Evolutionary conservation across 2,113 vertebrate species (phyloP).

Genomic region (Nematolebias whitei): DNA sequence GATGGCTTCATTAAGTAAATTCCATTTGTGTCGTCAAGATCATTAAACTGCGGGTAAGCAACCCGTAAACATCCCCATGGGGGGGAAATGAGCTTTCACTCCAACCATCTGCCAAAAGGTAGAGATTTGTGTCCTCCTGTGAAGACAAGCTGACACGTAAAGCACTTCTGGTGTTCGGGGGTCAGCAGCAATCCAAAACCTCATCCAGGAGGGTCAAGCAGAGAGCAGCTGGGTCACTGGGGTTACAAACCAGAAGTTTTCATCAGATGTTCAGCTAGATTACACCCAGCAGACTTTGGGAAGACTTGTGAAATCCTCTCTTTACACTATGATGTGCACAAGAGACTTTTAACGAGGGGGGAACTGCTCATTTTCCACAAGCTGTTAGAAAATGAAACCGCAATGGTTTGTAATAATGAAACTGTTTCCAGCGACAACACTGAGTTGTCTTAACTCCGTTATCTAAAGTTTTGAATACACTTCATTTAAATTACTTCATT

Average conservation of each 20-base stretch:
- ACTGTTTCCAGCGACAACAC: neutral
- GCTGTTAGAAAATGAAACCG: neutral
- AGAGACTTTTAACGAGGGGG: neutral
- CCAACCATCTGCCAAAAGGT: constrained; percentile 11
- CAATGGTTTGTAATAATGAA: neutral
- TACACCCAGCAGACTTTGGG: constrained; percentile 13
- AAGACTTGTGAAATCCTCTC: constrained; percentile 1
- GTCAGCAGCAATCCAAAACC: constrained; percentile 53
- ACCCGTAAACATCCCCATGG: constrained; percentile 60
- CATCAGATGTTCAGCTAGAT: constrained; percentile 41
- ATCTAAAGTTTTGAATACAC: neutral
- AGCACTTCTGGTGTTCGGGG: constrained; percentile 23
- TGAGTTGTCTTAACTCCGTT: neutral
- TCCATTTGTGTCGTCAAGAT: constrained; percentile 61
- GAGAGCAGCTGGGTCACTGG: constrained; percentile 7
- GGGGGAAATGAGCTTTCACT: constrained; percentile 57
- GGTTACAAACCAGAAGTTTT: constrained; percentile 33
- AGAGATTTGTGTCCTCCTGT: constrained; percentile 30
- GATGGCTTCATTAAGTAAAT: constrained; percentile 76
- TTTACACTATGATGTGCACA: neutral
- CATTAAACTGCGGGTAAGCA: constrained; percentile 62
- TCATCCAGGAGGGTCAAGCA: constrained; percentile 36
- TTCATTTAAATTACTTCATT: too few relatives aligned
- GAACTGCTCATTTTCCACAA: neutral
- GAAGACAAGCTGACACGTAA: constrained; percentile 7